Base-by-base conservation (phyloP, 30 jellyfish, hydroid and myxozoan species). In the Rhopilema esculentum region DNA sequence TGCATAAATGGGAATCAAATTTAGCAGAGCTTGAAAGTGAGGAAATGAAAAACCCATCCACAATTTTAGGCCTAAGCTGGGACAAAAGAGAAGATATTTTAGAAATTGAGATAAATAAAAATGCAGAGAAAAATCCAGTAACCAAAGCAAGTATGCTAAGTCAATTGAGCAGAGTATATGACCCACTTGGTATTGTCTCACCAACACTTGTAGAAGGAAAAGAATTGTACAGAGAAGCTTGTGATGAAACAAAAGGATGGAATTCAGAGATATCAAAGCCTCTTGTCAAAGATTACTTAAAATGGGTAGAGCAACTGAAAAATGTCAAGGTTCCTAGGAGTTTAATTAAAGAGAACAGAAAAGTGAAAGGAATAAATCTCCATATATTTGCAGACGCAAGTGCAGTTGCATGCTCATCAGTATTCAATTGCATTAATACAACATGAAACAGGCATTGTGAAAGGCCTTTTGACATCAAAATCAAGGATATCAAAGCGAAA, bases 1-100 rank as follows among this genome's bases (percentile, higher is more conserved):
- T 76, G 2, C 87, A 76, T 26, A 76, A 76, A 50, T 76, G 87
- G 87, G 87, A 76, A n/a, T 76, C 87, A 22, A 76, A 76, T 72
- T 49, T 0, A 49, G 19, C 6, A 22, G 80, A 76, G 78, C 75
- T 32, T 49, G 32, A 76, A 27, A 49, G 78, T 50, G 76, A 76
- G 20, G 32, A 76, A 20, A 76, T 76, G 87, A n/a, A 53, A 9
- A 76, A 49, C 20, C 87, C 87, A 18, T 0, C 51, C 2, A 76
- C 8, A 21, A 76, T 76, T 32, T 53, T 76, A n/a, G 87, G 87
- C 0, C 72, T 0, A 0, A 1, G 6, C 1, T 76, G 87, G 87
- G 78, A 76, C 78, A 76, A 76, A 24, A 71, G 24, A 24, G 82
- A 71, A 0, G 82, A 71, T 32, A 71, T 9, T 71, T 71, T 0